Evolutionary conservation across 2,113 vertebrate species (phyloP), one percentile per base, ranked within the genome.

Genomic region (Myotis brandtii): DNA sequence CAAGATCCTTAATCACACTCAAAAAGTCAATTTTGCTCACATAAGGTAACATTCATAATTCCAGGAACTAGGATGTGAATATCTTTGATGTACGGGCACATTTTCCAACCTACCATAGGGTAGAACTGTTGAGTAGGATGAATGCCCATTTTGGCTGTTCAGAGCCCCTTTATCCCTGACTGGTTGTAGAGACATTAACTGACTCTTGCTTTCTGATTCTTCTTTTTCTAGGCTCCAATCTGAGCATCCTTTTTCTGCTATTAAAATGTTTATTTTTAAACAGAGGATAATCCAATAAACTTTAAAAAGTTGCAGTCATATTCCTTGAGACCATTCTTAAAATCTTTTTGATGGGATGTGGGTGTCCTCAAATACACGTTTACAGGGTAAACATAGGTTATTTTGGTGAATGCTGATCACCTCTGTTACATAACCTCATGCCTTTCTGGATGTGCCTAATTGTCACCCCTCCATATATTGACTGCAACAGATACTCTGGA

Each of bases 401-500:
- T 95, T 92, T 96, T 86, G 54, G 18, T 85, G 37, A 86, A 81
- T 91, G n/a, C 16, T 92, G n/a, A 43, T 89, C 66, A 52, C 70
- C 88, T 67, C 40, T 91, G 43, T 94, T 94, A 75, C n/a, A 93
- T 91, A 76, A 66, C 30, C 56, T 90, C 50, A 66, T 82, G 50
- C 27, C 7, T 90, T 95, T 91, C 73, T 72, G 12, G 82, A 88
- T 89, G 46, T 67, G 25, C 48, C 34, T 87, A 94, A 88, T 72
- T 87, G 50, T 70, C 50, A 93, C 6, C 13, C 5, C 21, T 25
- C 25, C 32, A 64, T 62, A 32, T 81, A 70, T 5, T 93, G 23
- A 90, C 43, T 50, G 9, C 14, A 66, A 56, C 5, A 79, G n/a
- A 84, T 8, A 75, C 20, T 37, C 43, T 87, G 46, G 40, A 80